Evolutionary conservation across 2,797 vertebrate genomes (phyloP).

Genomic region (Fistularia commersonii): DNA sequence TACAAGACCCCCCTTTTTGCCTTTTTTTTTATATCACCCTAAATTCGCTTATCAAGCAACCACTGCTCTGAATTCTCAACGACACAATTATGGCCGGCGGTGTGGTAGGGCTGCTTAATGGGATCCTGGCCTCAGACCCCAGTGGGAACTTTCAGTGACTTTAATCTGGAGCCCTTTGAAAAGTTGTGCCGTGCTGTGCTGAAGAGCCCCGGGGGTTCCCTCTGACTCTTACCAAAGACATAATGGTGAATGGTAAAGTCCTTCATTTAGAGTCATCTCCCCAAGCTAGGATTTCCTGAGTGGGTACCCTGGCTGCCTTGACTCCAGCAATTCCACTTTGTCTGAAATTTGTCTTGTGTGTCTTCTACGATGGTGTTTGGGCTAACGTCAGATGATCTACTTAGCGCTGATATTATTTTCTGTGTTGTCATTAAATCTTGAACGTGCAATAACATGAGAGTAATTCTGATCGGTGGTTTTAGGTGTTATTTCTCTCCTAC

Average conservation of each 20-base stretch:
- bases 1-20: slow-evolving; percentile 42
- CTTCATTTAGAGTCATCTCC: slow-evolving; percentile 80
- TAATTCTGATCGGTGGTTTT: neutral
- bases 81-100: slow-evolving; percentile 80
- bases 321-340: slow-evolving; percentile 64
- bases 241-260: slow-evolving; percentile 81
- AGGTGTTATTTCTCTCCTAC: too few species aligned
- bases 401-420: slow-evolving; percentile 30
- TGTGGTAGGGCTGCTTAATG: slow-evolving; percentile 78
- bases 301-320: slow-evolving; percentile 63
- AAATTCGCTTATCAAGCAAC: slow-evolving; percentile 79
- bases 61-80: slow-evolving; percentile 79
- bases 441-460: neutral
- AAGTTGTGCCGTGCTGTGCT: slow-evolving; percentile 74
- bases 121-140: slow-evolving; percentile 78
- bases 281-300: slow-evolving; percentile 77
- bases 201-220: slow-evolving; percentile 70
- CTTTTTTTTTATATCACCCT: slow-evolving; percentile 69
- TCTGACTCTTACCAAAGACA: slow-evolving; percentile 78
- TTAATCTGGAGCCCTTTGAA: slow-evolving; percentile 81
- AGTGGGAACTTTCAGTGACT: slow-evolving; percentile 80
- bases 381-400: slow-evolving; percentile 45
- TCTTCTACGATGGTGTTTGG: slow-evolving; percentile 12
- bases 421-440: slow-evolving; percentile 7
- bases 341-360: slow-evolving; percentile 29